Base-by-base conservation (phyloP, 2,113 vertebrate species). In the Pangasianodon hypophthalmus region DNA sequence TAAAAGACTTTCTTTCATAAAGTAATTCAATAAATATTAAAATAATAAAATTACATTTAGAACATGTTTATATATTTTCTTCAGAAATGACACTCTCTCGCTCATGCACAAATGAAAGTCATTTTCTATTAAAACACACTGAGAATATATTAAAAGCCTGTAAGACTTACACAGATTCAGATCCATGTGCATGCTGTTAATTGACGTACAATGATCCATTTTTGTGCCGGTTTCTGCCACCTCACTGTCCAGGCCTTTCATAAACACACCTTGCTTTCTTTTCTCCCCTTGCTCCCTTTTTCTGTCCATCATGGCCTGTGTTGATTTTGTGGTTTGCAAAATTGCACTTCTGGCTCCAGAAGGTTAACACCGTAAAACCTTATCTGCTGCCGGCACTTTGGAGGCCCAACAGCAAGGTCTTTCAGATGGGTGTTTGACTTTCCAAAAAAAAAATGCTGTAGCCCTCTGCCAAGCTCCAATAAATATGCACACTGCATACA, bases 241-340 rank as follows among this genome's bases (percentile, higher is more conserved):
- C 86, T 85, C 56, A 84, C 87, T 84, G 81, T 84, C 75, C 81
- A 56, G 13, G 37, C 44, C 84, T 85, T 91, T 87, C 62, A 87
- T 87, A 90, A 90, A 92, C 90, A 90, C 88, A 80, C 86, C 82
- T 85, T 83, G 86, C 89, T 88, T 90, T 88, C 88, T 83, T 90
- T 88, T 87, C 75, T 75, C 60, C 75, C 62, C 58, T 9, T 54
- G 64, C 95, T 89, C 79, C n/a, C 73, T 85, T 84, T 62, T 92
- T 87, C 87, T 89, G 88, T 89, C 87, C 90, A 80, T 87, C 89
- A 96, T 95, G 18, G 95, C 95, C 96, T 96, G 96, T 97, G 97
- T 97, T 97, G 96, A 97, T 96, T 96, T 97, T 97, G 97, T 96
- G 96, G 96, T 97, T 97, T 96, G 94, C 94, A 94, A 97, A 97